Percentiles rank a stretch among this genome's conserved stretches.
These are phyloP conservation scores for Cryptotis parvus DNA, from an alignment of 2,113 vertebrate genomes.

Conservation along the genomic window DNA sequence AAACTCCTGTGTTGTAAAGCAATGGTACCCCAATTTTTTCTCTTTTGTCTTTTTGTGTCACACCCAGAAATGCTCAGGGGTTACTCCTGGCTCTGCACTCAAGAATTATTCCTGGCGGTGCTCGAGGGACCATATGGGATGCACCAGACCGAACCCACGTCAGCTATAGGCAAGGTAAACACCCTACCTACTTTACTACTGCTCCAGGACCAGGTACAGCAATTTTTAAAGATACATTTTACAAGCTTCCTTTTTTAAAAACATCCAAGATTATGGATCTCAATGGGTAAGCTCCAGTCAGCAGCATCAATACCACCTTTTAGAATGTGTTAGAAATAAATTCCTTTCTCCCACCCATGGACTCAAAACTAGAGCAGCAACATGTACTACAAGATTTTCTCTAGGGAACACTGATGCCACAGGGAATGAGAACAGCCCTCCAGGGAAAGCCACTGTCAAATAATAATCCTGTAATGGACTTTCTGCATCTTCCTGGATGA, in stretches of 20 bases:
- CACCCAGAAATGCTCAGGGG: too few relatives aligned
- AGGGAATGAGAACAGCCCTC: background rate
- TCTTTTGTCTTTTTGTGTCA: too few relatives aligned
- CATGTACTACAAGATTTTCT: background rate
- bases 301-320: background rate
- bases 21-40: too few relatives aligned
- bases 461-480: background rate
- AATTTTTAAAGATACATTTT: background rate
- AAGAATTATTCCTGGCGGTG: too few relatives aligned
- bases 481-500: background rate
- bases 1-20: too few relatives aligned
- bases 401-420: background rate
- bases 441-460: background rate
- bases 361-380: background rate
- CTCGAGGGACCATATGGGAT: too few relatives aligned
- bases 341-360: background rate
- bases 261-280: background rate
- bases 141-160: too few relatives aligned
- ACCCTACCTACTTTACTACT: too few relatives aligned
- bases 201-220: too few relatives aligned
- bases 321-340: background rate
- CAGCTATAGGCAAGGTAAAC: too few relatives aligned
- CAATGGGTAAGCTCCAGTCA: background rate
- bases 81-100: too few relatives aligned
- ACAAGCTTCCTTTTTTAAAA: background rate